Evolutionary conservation across 2,888 invertebrate species (phyloP), one percentile per base, ranked within the genome.

Genomic region (Caenorhabditis parvicauda): DNA sequence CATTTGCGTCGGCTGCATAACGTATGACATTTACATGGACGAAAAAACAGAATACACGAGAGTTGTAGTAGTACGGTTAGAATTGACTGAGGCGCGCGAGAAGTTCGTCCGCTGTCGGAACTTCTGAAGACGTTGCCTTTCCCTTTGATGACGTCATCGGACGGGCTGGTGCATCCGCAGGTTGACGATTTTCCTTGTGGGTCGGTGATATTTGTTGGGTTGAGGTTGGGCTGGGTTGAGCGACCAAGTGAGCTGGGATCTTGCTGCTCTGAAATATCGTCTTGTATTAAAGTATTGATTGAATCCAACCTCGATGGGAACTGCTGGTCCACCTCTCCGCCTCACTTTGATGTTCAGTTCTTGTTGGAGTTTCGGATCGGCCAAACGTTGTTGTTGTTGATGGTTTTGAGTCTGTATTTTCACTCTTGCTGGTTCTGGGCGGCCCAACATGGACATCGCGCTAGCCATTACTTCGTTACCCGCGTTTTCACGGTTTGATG

Each of bases 311-410:
- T 64, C 58, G 7, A 70, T 53, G 5, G 63, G 58, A 9, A 58
- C 58, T 2, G 70, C 65, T 7, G 70, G 67, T 49, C 56, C 62
- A 43, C 70, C 70, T 45, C 65, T 68, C 56, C 60, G 29, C n/a
- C 72, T 44, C 9, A 72, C 54, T 38, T 54, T 25, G 9, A 61
- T 39, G 37, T 63, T 67, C 46, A 59, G 35, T 25, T 59, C 59
- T 29, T 52, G 49, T 25, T 54, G 54, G 7, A 55, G 59, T 14
- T 49, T 29, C 9, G 59, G n/a, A n/a, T n/a, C n/a, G n/a, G n/a
- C n/a, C n/a, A n/a, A n/a, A n/a, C n/a, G n/a, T n/a, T n/a, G n/a
- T n/a, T n/a, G n/a, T n/a, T n/a, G n/a, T n/a, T n/a, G n/a, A n/a
- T n/a, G n/a, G n/a, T n/a, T n/a, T n/a, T n/a, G n/a, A n/a, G n/a